These are phyloP conservation scores for Caprella mutica DNA, from an alignment of 2,888 invertebrate species.

Conservation along the genomic window DNA sequence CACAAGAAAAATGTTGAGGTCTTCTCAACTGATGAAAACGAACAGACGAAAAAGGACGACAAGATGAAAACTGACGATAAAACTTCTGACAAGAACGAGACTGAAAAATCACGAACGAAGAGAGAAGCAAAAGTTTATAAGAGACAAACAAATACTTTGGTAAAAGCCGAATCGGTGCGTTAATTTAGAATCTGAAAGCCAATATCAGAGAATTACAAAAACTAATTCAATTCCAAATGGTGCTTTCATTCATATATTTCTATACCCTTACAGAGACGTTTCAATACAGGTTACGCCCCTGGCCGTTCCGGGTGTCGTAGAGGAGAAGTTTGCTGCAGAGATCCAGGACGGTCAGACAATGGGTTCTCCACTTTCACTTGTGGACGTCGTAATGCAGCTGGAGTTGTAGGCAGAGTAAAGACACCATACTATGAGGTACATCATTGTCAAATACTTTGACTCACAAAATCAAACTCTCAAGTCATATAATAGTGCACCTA, in stretches of 20 bases:
- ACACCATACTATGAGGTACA: constrained; percentile 4
- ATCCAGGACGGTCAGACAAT: constrained; percentile 3
- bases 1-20: no score
- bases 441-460: no score
- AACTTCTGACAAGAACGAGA: not conserved
- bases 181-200: no score
- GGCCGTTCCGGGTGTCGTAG: constrained; percentile 21
- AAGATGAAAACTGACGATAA: not conserved
- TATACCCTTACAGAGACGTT: constrained; percentile 1
- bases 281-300: constrained; percentile 13
- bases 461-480: no score
- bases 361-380: not conserved
- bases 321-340: constrained; percentile 34
- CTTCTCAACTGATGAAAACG: no score
- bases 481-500: no score
- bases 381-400: constrained; percentile 1
- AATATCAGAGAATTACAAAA: no score
- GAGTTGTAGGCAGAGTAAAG: constrained; percentile 10
- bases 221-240: no score
- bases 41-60: not conserved
- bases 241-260: no score
- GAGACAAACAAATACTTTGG: constrained; percentile 7
- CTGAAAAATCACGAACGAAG: not conserved
- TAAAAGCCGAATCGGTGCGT: constrained; percentile 9
- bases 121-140: constrained; percentile 6